Evolutionary conservation across 2,888 invertebrate species (phyloP), one percentile per base, ranked within the genome.

Genomic region (Muscina levida): DNA sequence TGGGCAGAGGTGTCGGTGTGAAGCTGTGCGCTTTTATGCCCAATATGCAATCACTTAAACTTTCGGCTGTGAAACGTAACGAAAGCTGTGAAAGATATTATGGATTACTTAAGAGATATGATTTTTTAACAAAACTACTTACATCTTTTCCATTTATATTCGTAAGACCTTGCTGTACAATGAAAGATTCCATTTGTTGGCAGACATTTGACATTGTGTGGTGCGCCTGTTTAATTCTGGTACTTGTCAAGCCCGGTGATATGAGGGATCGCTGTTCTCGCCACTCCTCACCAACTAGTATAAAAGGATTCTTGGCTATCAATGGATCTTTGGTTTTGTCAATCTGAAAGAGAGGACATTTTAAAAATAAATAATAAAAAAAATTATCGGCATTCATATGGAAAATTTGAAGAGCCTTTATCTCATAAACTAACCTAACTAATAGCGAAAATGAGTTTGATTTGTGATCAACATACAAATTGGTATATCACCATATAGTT

Each of bases 211-310:
- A 85, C 76, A 93, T 90, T 19, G 92, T 87, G 0, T 90, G 86
- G 68, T 91, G 92, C 85, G 92, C 91, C 5, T 90, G 87, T 77
- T 92, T 92, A 5, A 89, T 85, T 77, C 92, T 92, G 8, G 90
- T 91, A 13, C 90, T 88, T 10, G 92, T 92, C 72, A 93, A 90
- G 8, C 91, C 90, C 0, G 92, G 91, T 0, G 92, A 91, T 56
- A 93, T 85, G 79, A 91, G 90, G 1, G 87, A 85, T 11, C 93
- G 89, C 6, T 91, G 87, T 5, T 87, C 86, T 44, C 91, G 91
- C 93, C 93, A 92, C 82, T 91, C 89, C 13, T 90, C 86, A 0
- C 92, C 91, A 42, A 89, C 90, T 19, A 92, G 84, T 3, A 90
- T 85, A 82, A 93, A 92, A 0, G 92, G 92, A 88, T 92, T 91